Base-by-base conservation (phyloP, 2,888 invertebrate genomes). In the Eupithecia centaureata region DNA sequence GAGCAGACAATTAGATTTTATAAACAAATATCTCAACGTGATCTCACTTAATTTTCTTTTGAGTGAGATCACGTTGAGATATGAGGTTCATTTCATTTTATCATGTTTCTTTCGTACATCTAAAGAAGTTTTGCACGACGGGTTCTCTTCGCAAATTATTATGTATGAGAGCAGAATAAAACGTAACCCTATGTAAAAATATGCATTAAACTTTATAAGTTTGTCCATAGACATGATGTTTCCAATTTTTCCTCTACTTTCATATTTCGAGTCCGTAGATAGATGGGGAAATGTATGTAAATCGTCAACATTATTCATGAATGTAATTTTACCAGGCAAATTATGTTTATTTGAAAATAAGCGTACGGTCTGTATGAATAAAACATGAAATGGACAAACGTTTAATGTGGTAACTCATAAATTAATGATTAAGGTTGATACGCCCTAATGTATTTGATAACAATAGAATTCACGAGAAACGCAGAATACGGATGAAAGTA, bases 281-380 rank as follows among this genome's bases (percentile, higher is more conserved):
- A 61, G 33, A 60, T 67, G 65, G 32, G 27, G 64, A 73, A 71
- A 71, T 72, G 65, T 61, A 75, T 79, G 77, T 70, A 79, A 78
- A 81, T 79, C 73, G 33, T 51, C 56, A 72, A 57, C 65, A 72
- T 75, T 75, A 77, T 77, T 78, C 76, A 78, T 76, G 74, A 77
- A 77, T 73, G 67, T 73, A 76, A 76, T 72, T 76, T 77, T 65
- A 68, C 59, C 64, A 64, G 70, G 63, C 68, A 73, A 74, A 73
- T 69, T 73, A 73, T 76, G 77, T 78, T 67, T 63, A 52, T 64
- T 56, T 64, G 35, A 70, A 75, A 68, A 70, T 60, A 71, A 61
- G 57, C 63, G 62, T 67, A 65, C 42, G 57, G 42, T 63, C 32
- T 47, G 54, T 25, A 35, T 75, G 58, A 72, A 74, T 74, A 71